Percentiles rank a stretch among this genome's conserved stretches.
Evolutionary conservation across 2,797 vertebrate genomes (phyloP).

Genomic region (Tarsius wallacei): DNA sequence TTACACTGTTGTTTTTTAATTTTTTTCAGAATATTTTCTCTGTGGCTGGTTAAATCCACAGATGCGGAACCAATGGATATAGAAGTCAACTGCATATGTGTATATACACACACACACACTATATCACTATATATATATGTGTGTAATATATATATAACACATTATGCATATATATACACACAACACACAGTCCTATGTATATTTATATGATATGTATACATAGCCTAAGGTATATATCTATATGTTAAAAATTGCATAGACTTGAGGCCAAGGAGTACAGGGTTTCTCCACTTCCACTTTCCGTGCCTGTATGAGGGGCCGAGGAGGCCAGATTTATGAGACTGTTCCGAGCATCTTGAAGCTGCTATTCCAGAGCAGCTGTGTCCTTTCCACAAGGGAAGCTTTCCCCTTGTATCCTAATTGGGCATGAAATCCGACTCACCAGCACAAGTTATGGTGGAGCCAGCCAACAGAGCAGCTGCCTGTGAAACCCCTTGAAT

Average conservation of each 20-base stretch:
- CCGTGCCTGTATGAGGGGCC: background rate
- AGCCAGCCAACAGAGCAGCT: slow-evolving; percentile 83
- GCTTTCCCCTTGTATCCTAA: slow-evolving; percentile 81
- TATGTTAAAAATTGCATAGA: background rate
- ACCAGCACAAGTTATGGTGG: slow-evolving; percentile 70
- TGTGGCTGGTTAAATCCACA: background rate
- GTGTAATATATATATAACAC: too few relatives aligned
- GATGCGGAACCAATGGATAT: background rate
- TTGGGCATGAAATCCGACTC: slow-evolving; percentile 86
- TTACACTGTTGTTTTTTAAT: background rate
- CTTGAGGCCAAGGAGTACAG: background rate
- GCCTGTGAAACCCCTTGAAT: slow-evolving; percentile 64
- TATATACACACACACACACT: background rate
- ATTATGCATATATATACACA: background rate
- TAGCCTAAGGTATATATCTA: background rate
- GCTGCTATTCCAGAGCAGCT: slow-evolving; percentile 76
- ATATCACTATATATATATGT: too few relatives aligned
- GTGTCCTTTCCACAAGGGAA: slow-evolving; percentile 84
- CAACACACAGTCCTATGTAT: background rate
- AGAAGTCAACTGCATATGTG: background rate
- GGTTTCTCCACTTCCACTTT: background rate
- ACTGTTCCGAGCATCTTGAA: slow-evolving; percentile 57
- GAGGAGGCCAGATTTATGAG: background rate
- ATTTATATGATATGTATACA: background rate
- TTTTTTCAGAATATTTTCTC: background rate